Conservation (phyloP, 2,113 vertebrate species). For the Mystacornis crossleyi region DNA sequence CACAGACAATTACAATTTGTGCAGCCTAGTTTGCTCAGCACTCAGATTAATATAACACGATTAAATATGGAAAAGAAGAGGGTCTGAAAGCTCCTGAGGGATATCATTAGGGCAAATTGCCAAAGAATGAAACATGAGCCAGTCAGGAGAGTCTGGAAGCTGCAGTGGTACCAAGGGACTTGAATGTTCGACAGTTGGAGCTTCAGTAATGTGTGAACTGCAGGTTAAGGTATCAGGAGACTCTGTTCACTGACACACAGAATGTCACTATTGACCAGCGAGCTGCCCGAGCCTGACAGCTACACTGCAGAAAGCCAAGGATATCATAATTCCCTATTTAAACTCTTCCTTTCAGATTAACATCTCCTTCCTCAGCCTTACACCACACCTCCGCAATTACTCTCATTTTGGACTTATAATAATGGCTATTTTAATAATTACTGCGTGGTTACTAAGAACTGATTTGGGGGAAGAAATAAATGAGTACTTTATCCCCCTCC, state of each 20-base stretch:
- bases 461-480: conserved; percentile 29
- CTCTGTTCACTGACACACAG: conserved; percentile 89
- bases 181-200: conserved; percentile 83
- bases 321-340: conserved; percentile 73
- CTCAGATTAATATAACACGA: conserved; percentile 91
- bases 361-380: conserved; percentile 51
- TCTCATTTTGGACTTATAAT: conserved; percentile 3
- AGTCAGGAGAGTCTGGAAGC: conserved; percentile 92
- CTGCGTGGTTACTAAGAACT: conserved; percentile 21
- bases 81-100: conserved; percentile 93
- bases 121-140: conserved; percentile 99
- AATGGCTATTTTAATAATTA: conserved; percentile 55
- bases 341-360: conserved; percentile 65
- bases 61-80: conserved; percentile 95
- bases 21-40: conserved; percentile 77
- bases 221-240: conserved; percentile 84
- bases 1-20: conserved; percentile 28
- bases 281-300: conserved; percentile 81
- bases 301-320: conserved; percentile 64
- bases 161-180: conserved; percentile 86
- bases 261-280: conserved; percentile 93
- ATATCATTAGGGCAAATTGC: conserved; percentile 99
- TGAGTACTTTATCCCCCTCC: background rate
- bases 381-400: conserved; percentile 15
- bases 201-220: conserved; percentile 87